phyloP scores from a whole-genome alignment of 2,888 invertebrate species.

The Ophraella communa region DNA sequence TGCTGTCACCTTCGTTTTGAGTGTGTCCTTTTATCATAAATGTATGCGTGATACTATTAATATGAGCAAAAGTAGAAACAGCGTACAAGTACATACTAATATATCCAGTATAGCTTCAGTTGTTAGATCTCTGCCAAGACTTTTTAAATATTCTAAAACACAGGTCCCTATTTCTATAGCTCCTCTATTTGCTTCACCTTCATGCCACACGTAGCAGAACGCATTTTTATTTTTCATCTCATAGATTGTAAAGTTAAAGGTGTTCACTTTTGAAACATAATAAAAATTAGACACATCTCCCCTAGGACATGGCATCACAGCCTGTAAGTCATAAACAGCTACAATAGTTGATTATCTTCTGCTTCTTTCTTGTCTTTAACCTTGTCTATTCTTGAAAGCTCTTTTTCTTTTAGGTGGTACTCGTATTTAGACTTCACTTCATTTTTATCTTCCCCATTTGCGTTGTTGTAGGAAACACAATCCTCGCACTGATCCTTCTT shows the following conservation, averaged over 20 bases:
- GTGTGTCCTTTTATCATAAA: too few species aligned
- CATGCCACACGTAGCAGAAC: too few species aligned
- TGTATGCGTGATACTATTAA: too few species aligned
- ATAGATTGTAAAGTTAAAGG: constrained; percentile 35
- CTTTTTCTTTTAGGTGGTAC: background rate
- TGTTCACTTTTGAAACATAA: constrained; percentile 25
- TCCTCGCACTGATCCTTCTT: background rate
- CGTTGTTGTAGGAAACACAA: background rate
- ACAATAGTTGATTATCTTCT: background rate
- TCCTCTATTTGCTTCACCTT: too few species aligned
- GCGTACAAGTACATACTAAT: constrained; percentile 14
- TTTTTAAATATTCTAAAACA: constrained; percentile 19
- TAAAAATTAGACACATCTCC: constrained; percentile 26
- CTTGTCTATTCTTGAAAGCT: background rate
- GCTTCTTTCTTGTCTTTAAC: background rate
- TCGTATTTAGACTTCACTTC: background rate
- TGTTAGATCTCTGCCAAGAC: background rate
- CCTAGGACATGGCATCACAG: constrained; percentile 18
- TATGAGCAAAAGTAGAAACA: constrained; percentile 15
- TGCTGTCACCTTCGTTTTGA: too few species aligned
- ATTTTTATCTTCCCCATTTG: background rate
- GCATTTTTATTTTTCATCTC: too few species aligned
- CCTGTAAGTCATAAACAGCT: constrained; percentile 11
- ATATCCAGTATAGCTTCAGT: constrained; percentile 9
- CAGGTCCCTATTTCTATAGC: constrained; percentile 27